These are phyloP conservation scores for Maconellicoccus hirsutus DNA, from an alignment of 1,140 invertebrate species.

Conservation along the genomic window DNA sequence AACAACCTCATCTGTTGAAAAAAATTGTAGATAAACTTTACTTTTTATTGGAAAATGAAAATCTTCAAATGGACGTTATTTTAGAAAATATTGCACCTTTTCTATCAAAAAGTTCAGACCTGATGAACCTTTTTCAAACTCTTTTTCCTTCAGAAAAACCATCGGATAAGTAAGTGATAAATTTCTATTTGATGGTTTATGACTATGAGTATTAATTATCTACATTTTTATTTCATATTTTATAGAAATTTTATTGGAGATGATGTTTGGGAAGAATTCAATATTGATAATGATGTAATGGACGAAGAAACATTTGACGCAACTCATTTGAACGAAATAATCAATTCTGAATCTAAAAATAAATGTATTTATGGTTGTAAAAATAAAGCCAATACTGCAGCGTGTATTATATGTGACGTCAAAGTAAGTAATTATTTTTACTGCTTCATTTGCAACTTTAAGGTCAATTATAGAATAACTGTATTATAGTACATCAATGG, in stretches of 20 bases:
- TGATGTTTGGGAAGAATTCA: slow-evolving; percentile 2
- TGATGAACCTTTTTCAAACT: not conserved
- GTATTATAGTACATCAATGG: not conserved
- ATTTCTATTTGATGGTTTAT: not conserved
- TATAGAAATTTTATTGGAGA: not conserved
- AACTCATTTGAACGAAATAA: not conserved
- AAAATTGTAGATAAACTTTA: not conserved
- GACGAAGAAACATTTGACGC: slow-evolving; percentile 11
- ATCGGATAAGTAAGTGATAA: not conserved
- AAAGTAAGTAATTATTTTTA: not conserved
- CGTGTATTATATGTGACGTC: not conserved
- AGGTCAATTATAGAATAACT: not conserved
- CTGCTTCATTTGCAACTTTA: not conserved
- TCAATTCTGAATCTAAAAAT: not conserved
- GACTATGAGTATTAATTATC: not conserved
- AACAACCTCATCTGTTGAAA: not conserved
- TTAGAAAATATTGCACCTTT: not conserved
- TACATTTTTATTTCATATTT: not conserved
- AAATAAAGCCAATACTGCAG: not conserved
- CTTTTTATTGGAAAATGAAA: not conserved
- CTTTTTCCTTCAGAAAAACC: not conserved
- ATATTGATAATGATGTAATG: not conserved
- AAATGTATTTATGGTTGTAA: slow-evolving; percentile 6
- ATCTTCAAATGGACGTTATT: not conserved
- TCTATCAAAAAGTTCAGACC: not conserved